phyloP scores from a whole-genome alignment of 1,140 invertebrate species.

The Brachionus angularis region DNA sequence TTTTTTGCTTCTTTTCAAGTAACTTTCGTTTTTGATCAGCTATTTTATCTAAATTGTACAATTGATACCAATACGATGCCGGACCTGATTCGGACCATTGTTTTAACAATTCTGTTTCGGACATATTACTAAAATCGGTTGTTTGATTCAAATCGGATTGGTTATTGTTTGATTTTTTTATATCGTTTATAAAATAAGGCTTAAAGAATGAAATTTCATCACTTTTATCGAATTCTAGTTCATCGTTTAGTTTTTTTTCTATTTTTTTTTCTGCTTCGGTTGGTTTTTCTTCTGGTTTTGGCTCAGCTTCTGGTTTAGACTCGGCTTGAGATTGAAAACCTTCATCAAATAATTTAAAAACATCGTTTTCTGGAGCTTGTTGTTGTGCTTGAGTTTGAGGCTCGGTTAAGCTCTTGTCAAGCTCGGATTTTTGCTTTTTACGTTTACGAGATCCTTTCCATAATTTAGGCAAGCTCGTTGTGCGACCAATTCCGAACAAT shows the following conservation, averaged over 20 bases:
- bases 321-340: background rate
- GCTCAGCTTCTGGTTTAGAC: background rate
- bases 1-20: constrained; percentile 19
- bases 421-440: background rate
- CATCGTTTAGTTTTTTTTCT: background rate
- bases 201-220: constrained; percentile 15
- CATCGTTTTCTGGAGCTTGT: background rate
- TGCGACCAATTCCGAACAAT: constrained; percentile 34
- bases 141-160: constrained; percentile 8
- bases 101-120: constrained; percentile 23
- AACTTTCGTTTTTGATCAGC: background rate
- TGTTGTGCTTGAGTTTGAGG: background rate
- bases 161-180: constrained; percentile 12
- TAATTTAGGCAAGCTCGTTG: constrained; percentile 12
- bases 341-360: background rate
- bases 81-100: constrained; percentile 28
- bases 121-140: background rate
- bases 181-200: constrained; percentile 18
- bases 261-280: background rate
- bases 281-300: background rate
- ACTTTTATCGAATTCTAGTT: constrained; percentile 29
- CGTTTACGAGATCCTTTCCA: constrained; percentile 29
- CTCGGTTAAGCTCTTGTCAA: background rate
- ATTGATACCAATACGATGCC: constrained; percentile 38
- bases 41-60: background rate